phyloP scores from a whole-genome alignment of 2,888 invertebrate species.

The Quadriops clusia region DNA sequence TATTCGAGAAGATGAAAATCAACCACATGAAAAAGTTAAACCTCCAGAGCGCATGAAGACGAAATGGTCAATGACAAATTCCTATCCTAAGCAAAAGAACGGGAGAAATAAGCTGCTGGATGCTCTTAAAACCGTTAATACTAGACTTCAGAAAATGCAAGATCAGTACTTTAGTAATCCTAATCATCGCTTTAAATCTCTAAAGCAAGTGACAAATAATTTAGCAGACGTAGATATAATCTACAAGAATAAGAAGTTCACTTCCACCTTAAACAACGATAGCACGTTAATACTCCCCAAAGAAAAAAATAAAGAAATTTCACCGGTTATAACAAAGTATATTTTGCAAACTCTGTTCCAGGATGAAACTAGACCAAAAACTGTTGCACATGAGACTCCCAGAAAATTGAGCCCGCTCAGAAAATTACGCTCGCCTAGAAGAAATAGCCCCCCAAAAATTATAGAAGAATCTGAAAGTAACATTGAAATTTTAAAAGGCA shows the following conservation, averaged over 20 bases:
- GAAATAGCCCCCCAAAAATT: no score
- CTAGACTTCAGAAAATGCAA: slow-evolving; percentile 24
- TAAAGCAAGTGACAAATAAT: slow-evolving; percentile 12
- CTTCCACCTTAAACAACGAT: no score
- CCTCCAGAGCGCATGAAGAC: background rate
- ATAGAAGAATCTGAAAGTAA: slow-evolving; percentile 1
- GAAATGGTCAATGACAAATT: slow-evolving; percentile 8
- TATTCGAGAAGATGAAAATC: slow-evolving; percentile 11
- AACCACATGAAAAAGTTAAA: no score
- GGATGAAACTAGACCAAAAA: background rate
- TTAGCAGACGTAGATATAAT: slow-evolving; percentile 11
- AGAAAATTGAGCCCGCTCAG: no score
- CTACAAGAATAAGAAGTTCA: slow-evolving; percentile 13
- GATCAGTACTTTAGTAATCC: slow-evolving; percentile 21
- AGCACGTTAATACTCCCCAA: no score
- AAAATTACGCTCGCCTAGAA: no score
- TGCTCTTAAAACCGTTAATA: background rate
- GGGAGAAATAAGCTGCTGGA: slow-evolving; percentile 7
- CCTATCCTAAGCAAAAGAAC: slow-evolving; percentile 7
- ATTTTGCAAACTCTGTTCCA: no score
- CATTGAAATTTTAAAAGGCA: background rate
- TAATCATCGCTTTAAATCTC: slow-evolving; percentile 14
- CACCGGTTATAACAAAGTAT: no score
- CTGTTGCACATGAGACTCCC: background rate
- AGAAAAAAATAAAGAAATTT: no score